phyloP scores from a whole-genome alignment of 2,797 vertebrate genomes.

The Tenualosa thibaudeaui region DNA sequence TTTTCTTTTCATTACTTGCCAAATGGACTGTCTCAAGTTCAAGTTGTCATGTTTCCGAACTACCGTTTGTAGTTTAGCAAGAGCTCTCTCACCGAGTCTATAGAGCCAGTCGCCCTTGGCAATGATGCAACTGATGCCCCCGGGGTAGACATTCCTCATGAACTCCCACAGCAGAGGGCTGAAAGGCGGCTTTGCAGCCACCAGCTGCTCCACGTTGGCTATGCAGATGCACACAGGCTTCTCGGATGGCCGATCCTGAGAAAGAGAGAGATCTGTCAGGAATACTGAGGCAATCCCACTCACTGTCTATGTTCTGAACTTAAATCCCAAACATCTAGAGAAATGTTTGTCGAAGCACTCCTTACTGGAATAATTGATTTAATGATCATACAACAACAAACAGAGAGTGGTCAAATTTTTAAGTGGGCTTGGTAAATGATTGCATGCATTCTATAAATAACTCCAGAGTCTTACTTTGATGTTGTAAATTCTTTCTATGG shows the following conservation, averaged over 20 bases:
- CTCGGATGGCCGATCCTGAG: conserved; percentile 85
- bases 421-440: neutral
- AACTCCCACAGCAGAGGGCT: conserved; percentile 89
- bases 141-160: conserved; percentile 88
- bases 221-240: conserved; percentile 91
- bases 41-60: too few species aligned
- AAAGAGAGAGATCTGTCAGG: conserved; percentile 18
- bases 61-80: neutral
- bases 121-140: conserved; percentile 88
- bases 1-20: too few species aligned
- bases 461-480: conserved; percentile 69
- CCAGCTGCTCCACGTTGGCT: conserved; percentile 83
- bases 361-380: neutral
- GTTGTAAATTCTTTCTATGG: conserved; percentile 81
- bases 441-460: neutral
- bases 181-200: conserved; percentile 83
- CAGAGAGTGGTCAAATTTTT: neutral
- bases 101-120: conserved; percentile 87
- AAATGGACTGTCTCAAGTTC: too few species aligned
- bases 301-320: neutral
- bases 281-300: neutral
- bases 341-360: neutral
- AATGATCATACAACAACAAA: neutral
- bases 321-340: neutral
- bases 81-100: conserved; percentile 73